phyloP scores from a whole-genome alignment of 2,113 vertebrate genomes.

The Polyodon spathula region DNA sequence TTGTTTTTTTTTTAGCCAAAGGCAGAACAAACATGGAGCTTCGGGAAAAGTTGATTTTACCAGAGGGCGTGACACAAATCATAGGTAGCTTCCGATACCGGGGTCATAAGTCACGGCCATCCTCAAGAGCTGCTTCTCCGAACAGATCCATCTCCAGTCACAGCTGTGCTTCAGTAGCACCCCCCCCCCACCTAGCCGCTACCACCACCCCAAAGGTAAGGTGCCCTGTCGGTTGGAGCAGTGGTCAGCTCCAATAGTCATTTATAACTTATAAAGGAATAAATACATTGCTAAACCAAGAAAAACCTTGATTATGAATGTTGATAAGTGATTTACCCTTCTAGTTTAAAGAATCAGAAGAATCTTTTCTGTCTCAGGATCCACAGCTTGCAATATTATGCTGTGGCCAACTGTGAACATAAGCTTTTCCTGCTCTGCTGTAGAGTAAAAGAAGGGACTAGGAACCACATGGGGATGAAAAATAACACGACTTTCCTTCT shows the following conservation, averaged over 20 bases:
- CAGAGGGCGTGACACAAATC: slow-evolving; percentile 83
- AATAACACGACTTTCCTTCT: no score
- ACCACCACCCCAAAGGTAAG: slow-evolving; percentile 77
- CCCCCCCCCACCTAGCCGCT: slow-evolving; percentile 49
- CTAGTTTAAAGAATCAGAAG: no score
- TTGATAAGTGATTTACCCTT: no score
- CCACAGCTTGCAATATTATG: no score
- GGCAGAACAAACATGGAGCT: slow-evolving; percentile 94
- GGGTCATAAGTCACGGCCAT: slow-evolving; percentile 84
- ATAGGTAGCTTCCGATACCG: slow-evolving; percentile 91
- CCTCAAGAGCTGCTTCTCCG: slow-evolving; percentile 83
- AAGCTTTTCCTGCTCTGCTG: no score
- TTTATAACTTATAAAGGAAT: background rate
- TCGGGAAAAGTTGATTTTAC: slow-evolving; percentile 92
- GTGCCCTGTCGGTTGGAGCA: no score
- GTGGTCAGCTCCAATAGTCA: background rate
- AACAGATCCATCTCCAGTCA: slow-evolving; percentile 88
- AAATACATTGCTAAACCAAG: no score
- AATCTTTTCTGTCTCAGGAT: no score
- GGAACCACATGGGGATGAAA: no score
- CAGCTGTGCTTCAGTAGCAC: slow-evolving; percentile 58
- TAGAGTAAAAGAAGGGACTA: no score
- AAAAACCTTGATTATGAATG: no score
- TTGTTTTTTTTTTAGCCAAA: slow-evolving; percentile 67
- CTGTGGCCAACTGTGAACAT: no score